Base-by-base conservation (phyloP, 1,140 invertebrate genomes). In the Halotydeus destructor region DNA sequence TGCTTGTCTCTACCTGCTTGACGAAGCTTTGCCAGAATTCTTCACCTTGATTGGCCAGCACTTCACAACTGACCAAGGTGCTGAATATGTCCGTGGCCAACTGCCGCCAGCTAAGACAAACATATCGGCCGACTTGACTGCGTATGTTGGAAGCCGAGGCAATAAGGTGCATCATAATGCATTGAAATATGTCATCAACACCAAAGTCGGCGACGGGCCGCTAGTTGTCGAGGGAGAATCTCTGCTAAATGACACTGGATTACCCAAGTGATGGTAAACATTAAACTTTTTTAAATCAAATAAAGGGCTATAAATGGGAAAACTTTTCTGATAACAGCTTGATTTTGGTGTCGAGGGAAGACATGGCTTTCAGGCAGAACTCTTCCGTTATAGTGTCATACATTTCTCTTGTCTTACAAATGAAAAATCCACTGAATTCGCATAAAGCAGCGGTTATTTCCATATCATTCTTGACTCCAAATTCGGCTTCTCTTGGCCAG, bases 1-100 rank as follows among this genome's bases (percentile, higher is more conserved):
- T 68, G 85, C 84, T 4, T 93, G 83, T 57, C 55, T 96, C 0
- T 96, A 81, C 63, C 58, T 89, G 16, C 57, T 83, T 43, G 74
- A 84, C 54, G 64, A 78, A 49, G 65, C 78, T 62, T 70, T 91
- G 1, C 57, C 72, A 3, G 61, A 66, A 55, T 59, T 88, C 22
- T 26, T 77, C 3, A 56, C 68, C 32, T 50, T 77, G 26, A 56
- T 86, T 4, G 67, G 76, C 53, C 53, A 76, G n/a, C n/a, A n/a
- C n/a, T n/a, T n/a, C n/a, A n/a, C n/a, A n/a, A n/a, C n/a, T n/a
- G n/a, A n/a, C 64, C 43, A 39, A 65, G 22, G 43, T 63, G 18
- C 57, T 55, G 33, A 57, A 67, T 48, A 50, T 54, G 21, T 53
- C 56, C 34, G 28, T 14, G 12, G 21, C 12, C 2, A 19, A 11